phyloP scores from a whole-genome alignment of 2,797 vertebrate species.

The Neomorphus geoffroyi region DNA sequence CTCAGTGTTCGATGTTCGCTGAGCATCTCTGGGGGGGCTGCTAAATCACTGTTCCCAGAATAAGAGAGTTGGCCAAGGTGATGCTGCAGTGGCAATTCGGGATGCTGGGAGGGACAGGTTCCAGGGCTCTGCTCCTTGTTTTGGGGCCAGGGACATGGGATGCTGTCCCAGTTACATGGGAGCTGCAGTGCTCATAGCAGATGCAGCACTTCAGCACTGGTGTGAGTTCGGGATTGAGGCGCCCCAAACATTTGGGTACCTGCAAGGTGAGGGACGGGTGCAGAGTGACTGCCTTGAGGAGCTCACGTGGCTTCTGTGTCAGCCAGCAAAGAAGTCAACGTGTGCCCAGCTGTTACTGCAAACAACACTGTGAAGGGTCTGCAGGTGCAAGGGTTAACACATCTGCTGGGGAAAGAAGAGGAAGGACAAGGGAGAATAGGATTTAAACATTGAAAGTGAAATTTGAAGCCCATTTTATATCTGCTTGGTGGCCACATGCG shows the following conservation, averaged over 20 bases:
- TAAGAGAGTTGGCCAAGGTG: background rate
- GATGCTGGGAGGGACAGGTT: background rate
- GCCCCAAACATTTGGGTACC: background rate
- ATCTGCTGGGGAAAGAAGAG: background rate
- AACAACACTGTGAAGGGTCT: accelerated
- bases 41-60: background rate
- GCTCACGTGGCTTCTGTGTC: background rate
- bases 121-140: background rate
- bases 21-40: background rate
- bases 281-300: background rate
- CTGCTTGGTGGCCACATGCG: background rate
- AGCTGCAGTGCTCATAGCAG: background rate
- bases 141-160: background rate
- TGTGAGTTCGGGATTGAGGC: background rate
- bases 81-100: background rate
- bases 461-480: background rate
- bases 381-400: background rate
- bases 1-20: background rate
- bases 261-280: background rate
- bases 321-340: background rate
- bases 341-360: background rate
- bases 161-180: background rate
- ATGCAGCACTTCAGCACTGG: background rate
- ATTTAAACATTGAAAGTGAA: background rate
- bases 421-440: background rate